These are phyloP conservation scores for Sinodicranocentrus sp. DNA, from an alignment of 2,888 invertebrate species.

Conservation along the genomic window DNA sequence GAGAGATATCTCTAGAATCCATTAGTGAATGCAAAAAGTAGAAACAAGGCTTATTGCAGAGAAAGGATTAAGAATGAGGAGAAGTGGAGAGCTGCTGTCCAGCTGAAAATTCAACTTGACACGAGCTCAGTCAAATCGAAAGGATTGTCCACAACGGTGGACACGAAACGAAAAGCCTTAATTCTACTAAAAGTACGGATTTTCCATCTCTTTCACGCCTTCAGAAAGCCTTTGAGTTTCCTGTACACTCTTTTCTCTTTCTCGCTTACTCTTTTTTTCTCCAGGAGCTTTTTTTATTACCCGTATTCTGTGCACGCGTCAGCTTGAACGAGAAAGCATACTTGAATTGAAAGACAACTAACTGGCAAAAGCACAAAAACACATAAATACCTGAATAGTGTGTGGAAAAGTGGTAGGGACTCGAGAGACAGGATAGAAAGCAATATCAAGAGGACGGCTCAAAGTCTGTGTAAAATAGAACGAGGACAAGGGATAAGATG, in stretches of 20 bases:
- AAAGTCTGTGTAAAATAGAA: slow-evolving; percentile 63
- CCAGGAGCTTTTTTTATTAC: slow-evolving; percentile 46
- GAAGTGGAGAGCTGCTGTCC: slow-evolving; percentile 1
- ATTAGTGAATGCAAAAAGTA: slow-evolving; percentile 66
- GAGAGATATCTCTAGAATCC: slow-evolving; percentile 31
- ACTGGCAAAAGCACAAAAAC: slow-evolving; percentile 64
- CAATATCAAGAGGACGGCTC: slow-evolving; percentile 39
- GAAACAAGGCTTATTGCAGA: slow-evolving; percentile 61
- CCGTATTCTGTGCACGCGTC: slow-evolving; percentile 66
- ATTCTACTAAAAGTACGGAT: slow-evolving; percentile 65
- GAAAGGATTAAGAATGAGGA: slow-evolving; percentile 68
- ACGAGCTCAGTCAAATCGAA: slow-evolving; percentile 68
- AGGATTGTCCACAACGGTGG: slow-evolving; percentile 62
- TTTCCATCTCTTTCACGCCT: slow-evolving; percentile 66
- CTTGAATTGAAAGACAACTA: slow-evolving; percentile 67
- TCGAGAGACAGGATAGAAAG: slow-evolving; percentile 16
- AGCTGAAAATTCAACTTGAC: slow-evolving; percentile 71
- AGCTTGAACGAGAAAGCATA: slow-evolving; percentile 55
- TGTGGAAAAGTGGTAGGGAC: slow-evolving; percentile 27
- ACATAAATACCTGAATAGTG: slow-evolving; percentile 66
- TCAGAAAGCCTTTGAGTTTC: slow-evolving; percentile 34
- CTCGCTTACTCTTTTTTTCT: background rate
- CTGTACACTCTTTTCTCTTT: background rate
- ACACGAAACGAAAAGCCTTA: slow-evolving; percentile 52
- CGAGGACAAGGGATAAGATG: slow-evolving; percentile 64